phyloP scores from a whole-genome alignment of 2,113 vertebrate species.

The Pitta sordida region DNA sequence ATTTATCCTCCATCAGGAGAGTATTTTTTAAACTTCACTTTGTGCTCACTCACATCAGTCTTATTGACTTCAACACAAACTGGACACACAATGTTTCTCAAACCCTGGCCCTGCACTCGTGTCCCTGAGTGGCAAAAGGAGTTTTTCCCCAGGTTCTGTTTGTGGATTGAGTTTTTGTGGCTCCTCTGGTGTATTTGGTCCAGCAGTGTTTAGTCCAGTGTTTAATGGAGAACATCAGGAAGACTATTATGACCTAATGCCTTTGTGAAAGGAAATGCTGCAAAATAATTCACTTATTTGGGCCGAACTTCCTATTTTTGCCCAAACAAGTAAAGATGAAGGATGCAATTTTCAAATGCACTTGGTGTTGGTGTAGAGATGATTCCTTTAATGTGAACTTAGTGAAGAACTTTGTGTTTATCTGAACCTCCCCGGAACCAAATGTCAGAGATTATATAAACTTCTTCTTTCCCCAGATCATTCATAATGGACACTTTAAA shows the following conservation, averaged over 20 bases:
- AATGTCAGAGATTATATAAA: background rate
- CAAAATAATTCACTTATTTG: background rate
- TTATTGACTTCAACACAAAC: background rate
- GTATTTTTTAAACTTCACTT: background rate
- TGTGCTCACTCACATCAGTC: background rate
- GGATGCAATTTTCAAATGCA: background rate
- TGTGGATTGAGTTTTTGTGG: background rate
- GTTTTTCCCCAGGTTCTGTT: background rate
- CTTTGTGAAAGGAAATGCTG: background rate
- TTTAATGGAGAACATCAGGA: background rate
- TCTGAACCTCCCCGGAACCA: background rate
- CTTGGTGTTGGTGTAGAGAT: background rate
- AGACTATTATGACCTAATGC: rapidly evolving
- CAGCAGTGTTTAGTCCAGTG: background rate
- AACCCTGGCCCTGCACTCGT: background rate
- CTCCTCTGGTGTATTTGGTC: background rate
- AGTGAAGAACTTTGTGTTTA: background rate
- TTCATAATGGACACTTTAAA: background rate
- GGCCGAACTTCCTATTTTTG: background rate
- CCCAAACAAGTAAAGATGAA: background rate
- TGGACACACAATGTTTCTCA: background rate
- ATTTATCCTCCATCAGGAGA: background rate
- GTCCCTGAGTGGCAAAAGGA: background rate
- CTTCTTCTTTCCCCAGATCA: background rate
- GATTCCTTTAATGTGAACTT: background rate